Evolutionary conservation across 1,140 invertebrate species (phyloP), one percentile per base, ranked within the genome.

Genomic region (Teleopsis dalmanni): DNA sequence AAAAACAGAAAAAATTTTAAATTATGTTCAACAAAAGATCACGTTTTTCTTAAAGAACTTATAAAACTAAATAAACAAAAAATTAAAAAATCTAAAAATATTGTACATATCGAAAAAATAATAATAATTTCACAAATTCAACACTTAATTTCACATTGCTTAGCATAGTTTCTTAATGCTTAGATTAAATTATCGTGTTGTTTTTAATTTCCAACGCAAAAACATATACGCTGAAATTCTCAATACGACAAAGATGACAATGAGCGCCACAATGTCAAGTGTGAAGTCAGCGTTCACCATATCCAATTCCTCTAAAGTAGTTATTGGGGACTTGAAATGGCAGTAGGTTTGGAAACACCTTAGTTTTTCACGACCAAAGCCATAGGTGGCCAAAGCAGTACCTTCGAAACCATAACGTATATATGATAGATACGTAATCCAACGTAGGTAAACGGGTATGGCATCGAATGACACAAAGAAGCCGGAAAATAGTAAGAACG

Each of bases 381-480:
- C 84, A 68, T 98, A 98, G 2, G 94, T 92, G 1, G 91, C 88
- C n/a, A 95, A 78, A 3, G 95, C 83, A 1, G 90, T 91, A 14
- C 91, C 90, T 75, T 97, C 93, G 70, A 97, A 97, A 18, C 91
- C 88, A 63, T 96, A 98, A 65, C 93, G 79, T 48, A 96, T 91
- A 70, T 97, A 98, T 10, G 91, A 94, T 1, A 95, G 74, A 71
- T 96, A 97, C 0, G 93, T 95, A 51, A 98, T 87, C 92, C 93
- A 97, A 52, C 92, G 79, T 35, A 98, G 75, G 65, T 96, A 97
- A 4, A 88, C 81, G 0, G 95, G 95, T 56, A 98, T 97, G 0
- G 92, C 92, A 61, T 95, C 89, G 71, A 97, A 93, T 50, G 91
- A 95, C 16, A 97, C 93, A 72, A 98, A 97, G 81, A 98, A 98